Evolutionary conservation across 2,888 invertebrate species (phyloP).

Genomic region (Acleris literana): DNA sequence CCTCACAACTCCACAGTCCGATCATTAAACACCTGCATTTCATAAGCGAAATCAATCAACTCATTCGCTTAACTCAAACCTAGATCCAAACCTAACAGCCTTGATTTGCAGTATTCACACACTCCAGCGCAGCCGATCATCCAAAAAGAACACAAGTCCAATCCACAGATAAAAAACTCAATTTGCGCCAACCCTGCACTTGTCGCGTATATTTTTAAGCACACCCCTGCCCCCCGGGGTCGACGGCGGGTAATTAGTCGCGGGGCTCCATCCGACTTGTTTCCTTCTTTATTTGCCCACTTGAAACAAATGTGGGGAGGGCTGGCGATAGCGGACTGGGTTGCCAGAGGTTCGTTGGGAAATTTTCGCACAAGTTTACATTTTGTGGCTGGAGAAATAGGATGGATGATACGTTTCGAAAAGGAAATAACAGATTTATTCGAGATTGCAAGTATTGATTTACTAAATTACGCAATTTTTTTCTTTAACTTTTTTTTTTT

Average conservation of each 20-base stretch:
- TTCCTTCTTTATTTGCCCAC: slow-evolving; percentile 82
- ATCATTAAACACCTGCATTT: too few relatives aligned
- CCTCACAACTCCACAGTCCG: too few relatives aligned
- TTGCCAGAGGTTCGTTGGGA: slow-evolving; percentile 12
- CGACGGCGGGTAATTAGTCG: slow-evolving; percentile 73
- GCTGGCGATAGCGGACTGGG: slow-evolving; percentile 27
- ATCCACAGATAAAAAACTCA: slow-evolving; percentile 26
- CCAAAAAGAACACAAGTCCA: neutral
- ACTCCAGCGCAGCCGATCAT: neutral
- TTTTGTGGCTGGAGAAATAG: neutral
- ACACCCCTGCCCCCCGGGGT: slow-evolving; percentile 43
- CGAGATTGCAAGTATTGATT: too few relatives aligned
- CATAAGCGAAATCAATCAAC: too few relatives aligned
- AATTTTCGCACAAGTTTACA: neutral
- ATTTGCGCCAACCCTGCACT: slow-evolving; percentile 39
- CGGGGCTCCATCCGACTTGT: slow-evolving; percentile 81
- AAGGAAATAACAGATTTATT: too few relatives aligned
- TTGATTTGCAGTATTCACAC: neutral
- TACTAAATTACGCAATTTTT: too few relatives aligned
- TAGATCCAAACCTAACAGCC: too few relatives aligned
- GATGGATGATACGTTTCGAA: too few relatives aligned
- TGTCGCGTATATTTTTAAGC: slow-evolving; percentile 70
- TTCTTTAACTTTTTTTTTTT: too few relatives aligned
- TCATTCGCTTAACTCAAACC: too few relatives aligned
- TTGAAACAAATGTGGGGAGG: slow-evolving; percentile 76